phyloP scores from a whole-genome alignment of 2,113 vertebrate species.

The Centropus bengalensis region DNA sequence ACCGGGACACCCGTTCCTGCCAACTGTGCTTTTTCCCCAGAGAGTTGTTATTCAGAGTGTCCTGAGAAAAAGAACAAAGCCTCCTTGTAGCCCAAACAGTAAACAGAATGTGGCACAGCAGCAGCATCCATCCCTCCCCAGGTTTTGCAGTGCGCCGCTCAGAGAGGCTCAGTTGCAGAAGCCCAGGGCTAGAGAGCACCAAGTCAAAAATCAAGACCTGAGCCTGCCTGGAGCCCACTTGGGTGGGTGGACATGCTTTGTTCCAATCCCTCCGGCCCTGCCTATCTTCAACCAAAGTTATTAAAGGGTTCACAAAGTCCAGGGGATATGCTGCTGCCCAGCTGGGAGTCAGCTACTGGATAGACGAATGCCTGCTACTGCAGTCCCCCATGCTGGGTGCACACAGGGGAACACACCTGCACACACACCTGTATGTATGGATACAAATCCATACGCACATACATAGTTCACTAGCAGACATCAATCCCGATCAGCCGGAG shows the following conservation, averaged over 20 bases:
- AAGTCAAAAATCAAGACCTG: neutral
- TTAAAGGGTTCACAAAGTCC: neutral
- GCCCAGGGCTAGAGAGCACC: neutral
- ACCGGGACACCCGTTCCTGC: constrained; percentile 96
- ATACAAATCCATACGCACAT: neutral
- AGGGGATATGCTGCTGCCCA: neutral
- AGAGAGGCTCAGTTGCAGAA: neutral
- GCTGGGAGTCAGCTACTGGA: neutral
- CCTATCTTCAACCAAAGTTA: neutral
- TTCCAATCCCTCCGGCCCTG: neutral
- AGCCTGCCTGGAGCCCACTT: neutral
- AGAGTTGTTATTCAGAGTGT: constrained; percentile 98
- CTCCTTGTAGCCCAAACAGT: constrained; percentile 50
- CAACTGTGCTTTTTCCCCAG: constrained; percentile 98
- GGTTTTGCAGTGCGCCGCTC: neutral
- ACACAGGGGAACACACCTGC: neutral
- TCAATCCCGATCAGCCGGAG: neutral
- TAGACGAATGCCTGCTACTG: neutral
- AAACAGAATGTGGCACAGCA: constrained; percentile 60
- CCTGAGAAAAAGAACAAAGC: constrained; percentile 82
- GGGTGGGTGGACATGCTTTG: neutral
- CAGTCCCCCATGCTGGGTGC: rapidly evolving
- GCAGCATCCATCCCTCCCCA: constrained; percentile 15
- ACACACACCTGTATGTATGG: rapidly evolving
- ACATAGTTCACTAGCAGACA: neutral